Percentiles rank a stretch among this genome's conserved stretches.
Evolutionary conservation across 2,113 vertebrate genomes (phyloP).

Genomic region (Sinocyclocheilus maitianheensis): DNA sequence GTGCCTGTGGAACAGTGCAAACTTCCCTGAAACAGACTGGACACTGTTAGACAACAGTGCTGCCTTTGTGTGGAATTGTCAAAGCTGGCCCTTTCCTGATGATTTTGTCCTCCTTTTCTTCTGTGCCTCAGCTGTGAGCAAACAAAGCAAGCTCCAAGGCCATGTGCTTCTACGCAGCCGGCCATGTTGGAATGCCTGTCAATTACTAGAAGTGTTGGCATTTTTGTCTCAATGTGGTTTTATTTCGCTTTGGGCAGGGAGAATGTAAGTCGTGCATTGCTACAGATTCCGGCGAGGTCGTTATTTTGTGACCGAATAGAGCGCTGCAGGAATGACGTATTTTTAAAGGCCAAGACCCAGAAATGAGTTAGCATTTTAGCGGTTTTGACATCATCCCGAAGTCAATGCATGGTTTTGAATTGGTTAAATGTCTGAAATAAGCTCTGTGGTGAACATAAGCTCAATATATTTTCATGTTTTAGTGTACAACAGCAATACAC

Average conservation of each 20-base stretch:
- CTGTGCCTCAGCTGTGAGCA: conserved; percentile 68
- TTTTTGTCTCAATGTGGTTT: conserved; percentile 8
- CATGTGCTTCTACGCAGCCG: conserved; percentile 54
- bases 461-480: not conserved
- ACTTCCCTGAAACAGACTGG: conserved; percentile 77
- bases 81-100: conserved; percentile 74
- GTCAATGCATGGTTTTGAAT: not conserved
- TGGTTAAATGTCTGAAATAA: too few relatives aligned
- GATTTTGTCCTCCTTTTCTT: conserved; percentile 69
- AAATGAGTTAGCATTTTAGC: not conserved
- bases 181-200: conserved; percentile 39
- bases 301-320: not conserved
- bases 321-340: not conserved
- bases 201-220: conserved; percentile 36
- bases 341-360: not conserved
- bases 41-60: too few relatives aligned
- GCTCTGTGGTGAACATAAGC: not conserved
- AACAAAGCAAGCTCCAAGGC: conserved; percentile 73
- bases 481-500: not conserved
- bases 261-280: not conserved
- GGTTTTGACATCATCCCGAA: not conserved
- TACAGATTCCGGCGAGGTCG: not conserved
- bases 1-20: conserved; percentile 78
- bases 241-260: conserved; percentile 5
- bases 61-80: conserved; percentile 78